phyloP scores from a whole-genome alignment of 2,888 invertebrate genomes.

The Cephonodes hylas region DNA sequence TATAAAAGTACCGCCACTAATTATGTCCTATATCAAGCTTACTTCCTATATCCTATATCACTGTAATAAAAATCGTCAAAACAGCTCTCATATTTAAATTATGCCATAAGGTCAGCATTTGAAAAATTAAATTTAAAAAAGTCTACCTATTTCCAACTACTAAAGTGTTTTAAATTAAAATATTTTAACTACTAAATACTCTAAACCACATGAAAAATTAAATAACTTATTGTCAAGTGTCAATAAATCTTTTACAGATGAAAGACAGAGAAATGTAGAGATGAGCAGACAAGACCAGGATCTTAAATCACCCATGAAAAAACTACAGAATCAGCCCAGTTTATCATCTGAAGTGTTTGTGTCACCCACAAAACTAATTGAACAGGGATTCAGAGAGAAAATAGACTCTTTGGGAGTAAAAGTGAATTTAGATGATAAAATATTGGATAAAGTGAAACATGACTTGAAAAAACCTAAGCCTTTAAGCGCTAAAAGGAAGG shows the following conservation, averaged over 20 bases:
- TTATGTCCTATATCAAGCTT: too few relatives aligned
- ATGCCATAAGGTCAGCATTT: too few relatives aligned
- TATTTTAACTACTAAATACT: too few relatives aligned
- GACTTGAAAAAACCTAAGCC: constrained; percentile 57
- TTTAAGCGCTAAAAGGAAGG: constrained; percentile 50
- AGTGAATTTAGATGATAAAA: constrained; percentile 24
- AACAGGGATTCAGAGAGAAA: constrained; percentile 42
- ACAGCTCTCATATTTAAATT: too few relatives aligned
- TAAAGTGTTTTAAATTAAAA: too few relatives aligned
- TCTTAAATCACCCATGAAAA: constrained; percentile 43
- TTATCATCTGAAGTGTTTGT: constrained; percentile 23
- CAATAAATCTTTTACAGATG: neutral
- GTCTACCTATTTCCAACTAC: too few relatives aligned
- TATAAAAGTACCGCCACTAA: too few relatives aligned
- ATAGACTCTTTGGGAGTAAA: constrained; percentile 19
- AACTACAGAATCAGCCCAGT: constrained; percentile 4
- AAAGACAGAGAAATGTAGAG: neutral
- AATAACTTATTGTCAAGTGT: too few relatives aligned
- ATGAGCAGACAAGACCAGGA: constrained; percentile 48
- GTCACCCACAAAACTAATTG: constrained; percentile 55
- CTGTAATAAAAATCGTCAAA: too few relatives aligned
- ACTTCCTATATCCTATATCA: too few relatives aligned
- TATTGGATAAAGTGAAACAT: constrained; percentile 38
- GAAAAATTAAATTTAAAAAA: too few relatives aligned
- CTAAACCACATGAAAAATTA: too few relatives aligned